Evolutionary conservation across 2,797 vertebrate genomes (phyloP).

Genomic region (Platalea minor): DNA sequence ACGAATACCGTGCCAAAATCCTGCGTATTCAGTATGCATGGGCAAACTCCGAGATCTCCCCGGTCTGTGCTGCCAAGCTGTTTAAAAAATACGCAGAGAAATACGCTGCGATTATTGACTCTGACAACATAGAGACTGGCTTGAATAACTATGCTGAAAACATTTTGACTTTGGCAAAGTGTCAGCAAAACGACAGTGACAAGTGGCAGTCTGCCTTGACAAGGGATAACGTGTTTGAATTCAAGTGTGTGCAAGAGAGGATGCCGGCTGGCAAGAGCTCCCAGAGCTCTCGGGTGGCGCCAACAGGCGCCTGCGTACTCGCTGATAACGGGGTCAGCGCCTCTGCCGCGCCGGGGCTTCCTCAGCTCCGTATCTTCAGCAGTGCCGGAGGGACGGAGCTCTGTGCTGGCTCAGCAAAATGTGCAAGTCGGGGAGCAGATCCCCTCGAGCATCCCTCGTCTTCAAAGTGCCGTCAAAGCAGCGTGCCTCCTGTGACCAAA

Average conservation of each 20-base stretch:
- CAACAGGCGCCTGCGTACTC: constrained; percentile 69
- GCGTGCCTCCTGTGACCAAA: neutral
- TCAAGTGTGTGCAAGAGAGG: constrained; percentile 84
- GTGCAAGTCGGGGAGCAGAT: neutral
- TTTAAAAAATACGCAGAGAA: constrained; percentile 87
- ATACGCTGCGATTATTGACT: constrained; percentile 90
- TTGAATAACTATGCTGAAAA: constrained; percentile 94
- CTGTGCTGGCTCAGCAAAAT: constrained; percentile 3
- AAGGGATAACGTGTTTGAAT: constrained; percentile 77
- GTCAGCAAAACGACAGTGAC: constrained; percentile 87
- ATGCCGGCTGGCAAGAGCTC: constrained; percentile 68
- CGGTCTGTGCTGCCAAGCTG: constrained; percentile 82
- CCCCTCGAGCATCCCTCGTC: neutral
- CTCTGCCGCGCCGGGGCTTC: constrained; percentile 35
- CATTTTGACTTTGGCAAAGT: constrained; percentile 85
- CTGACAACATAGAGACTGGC: constrained; percentile 83
- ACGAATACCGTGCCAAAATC: constrained; percentile 89
- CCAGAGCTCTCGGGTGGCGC: constrained; percentile 68
- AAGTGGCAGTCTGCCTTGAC: constrained; percentile 92
- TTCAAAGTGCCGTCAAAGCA: constrained; percentile 3
- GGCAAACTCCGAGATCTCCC: constrained; percentile 88
- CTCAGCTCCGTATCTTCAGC: constrained; percentile 2
- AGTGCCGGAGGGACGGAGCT: neutral
- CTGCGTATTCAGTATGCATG: constrained; percentile 92
- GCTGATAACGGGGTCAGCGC: constrained; percentile 71